Conservation (phyloP, 2,113 vertebrate species). For the Fregetta grallaria region DNA sequence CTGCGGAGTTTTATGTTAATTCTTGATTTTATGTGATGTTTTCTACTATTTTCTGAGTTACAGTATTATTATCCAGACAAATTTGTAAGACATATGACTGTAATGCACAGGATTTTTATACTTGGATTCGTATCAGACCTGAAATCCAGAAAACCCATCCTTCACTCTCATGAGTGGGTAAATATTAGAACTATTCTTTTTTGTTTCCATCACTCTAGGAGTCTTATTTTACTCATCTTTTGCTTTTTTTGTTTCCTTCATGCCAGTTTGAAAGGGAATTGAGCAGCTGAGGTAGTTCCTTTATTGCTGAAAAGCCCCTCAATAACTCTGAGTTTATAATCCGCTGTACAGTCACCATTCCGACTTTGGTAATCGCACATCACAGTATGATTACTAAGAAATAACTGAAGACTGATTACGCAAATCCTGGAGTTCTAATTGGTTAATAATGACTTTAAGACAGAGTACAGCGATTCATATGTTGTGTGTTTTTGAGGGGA, state of each 20-base stretch:
- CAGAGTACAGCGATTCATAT: slow-evolving; percentile 45
- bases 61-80: background rate
- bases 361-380: background rate
- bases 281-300: background rate
- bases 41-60: background rate
- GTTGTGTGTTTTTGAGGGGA: slow-evolving; percentile 32
- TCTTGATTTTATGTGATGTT: background rate
- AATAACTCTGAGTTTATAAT: slow-evolving; percentile 28
- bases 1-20: background rate
- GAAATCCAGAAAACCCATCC: background rate
- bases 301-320: slow-evolving; percentile 10
- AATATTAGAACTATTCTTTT: background rate
- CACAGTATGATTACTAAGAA: slow-evolving; percentile 45
- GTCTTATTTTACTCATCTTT: slow-evolving; percentile 11
- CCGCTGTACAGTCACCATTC: background rate
- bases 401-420: slow-evolving; percentile 56
- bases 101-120: background rate
- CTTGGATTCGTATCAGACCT: background rate
- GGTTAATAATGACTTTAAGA: slow-evolving; percentile 61
- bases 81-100: background rate
- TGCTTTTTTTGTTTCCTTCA: background rate
- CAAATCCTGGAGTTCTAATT: slow-evolving; percentile 57
- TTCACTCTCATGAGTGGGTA: background rate
- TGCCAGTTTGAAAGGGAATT: background rate
- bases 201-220: background rate